Evolutionary conservation across 2,888 invertebrate species (phyloP).

Genomic region (Silvanus unidentatus): DNA sequence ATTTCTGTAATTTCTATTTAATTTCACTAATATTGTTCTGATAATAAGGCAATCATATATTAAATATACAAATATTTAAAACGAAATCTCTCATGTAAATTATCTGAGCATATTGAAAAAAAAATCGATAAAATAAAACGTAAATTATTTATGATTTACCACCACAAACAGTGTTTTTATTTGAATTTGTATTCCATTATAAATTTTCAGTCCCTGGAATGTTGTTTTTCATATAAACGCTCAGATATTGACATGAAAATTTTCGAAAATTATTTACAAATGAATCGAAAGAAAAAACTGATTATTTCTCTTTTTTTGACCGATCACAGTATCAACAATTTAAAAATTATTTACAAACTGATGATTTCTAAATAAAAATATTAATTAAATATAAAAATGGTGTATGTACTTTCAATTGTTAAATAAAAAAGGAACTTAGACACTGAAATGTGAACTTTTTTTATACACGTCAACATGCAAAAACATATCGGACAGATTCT

Average conservation of each 20-base stretch:
- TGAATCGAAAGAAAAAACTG: slow-evolving; percentile 25
- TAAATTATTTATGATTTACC: too few species aligned
- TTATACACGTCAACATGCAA: slow-evolving; percentile 27
- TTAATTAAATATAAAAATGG: too few species aligned
- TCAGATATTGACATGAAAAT: slow-evolving; percentile 3
- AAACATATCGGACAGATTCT: slow-evolving; percentile 1
- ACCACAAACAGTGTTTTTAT: too few species aligned
- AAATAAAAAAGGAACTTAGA: slow-evolving; percentile 17
- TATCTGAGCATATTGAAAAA: too few species aligned
- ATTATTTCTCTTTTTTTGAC: slow-evolving; percentile 12
- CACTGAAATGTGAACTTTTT: slow-evolving; percentile 13
- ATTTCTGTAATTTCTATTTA: slow-evolving; percentile 1
- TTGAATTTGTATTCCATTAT: too few species aligned
- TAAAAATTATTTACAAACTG: slow-evolving; percentile 28
- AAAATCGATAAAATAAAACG: too few species aligned
- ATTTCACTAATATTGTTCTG: slow-evolving; percentile 31
- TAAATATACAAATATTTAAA: background rate
- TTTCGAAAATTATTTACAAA: slow-evolving; percentile 5
- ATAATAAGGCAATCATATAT: slow-evolving; percentile 30
- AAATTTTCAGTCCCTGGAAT: too few species aligned
- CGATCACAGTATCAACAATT: slow-evolving; percentile 30
- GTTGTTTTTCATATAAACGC: too few species aligned
- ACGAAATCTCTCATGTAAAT: too few species aligned
- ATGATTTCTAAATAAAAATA: too few species aligned
- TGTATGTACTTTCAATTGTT: too few species aligned